phyloP scores from a whole-genome alignment of 2,113 vertebrate genomes.

The Petromus typicus region DNA sequence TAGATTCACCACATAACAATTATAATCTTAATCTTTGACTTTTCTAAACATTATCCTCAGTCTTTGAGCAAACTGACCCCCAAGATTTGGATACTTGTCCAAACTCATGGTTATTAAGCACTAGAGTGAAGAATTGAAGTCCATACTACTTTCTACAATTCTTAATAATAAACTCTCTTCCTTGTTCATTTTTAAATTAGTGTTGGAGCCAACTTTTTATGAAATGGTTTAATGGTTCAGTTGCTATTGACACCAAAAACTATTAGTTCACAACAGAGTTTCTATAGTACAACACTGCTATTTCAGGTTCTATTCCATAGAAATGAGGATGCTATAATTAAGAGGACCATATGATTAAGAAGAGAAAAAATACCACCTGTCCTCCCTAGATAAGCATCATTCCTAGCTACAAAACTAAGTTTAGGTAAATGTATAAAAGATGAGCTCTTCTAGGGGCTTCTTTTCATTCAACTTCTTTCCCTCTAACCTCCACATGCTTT shows the following conservation, averaged over 20 bases:
- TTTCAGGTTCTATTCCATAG: not conserved
- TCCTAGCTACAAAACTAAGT: not conserved
- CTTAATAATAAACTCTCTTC: not conserved
- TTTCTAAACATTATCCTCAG: not conserved
- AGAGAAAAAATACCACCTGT: not conserved
- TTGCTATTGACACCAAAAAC: not conserved
- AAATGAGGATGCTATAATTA: not conserved
- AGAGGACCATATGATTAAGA: not conserved
- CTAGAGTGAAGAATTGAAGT: not conserved
- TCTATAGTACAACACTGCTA: not conserved
- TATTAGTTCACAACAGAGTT: not conserved
- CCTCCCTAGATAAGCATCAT: not conserved
- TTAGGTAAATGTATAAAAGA: not conserved
- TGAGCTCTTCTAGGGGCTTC: not conserved
- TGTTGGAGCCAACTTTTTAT: not conserved
- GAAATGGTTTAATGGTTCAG: not conserved
- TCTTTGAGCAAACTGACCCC: not conserved
- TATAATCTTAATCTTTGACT: not conserved
- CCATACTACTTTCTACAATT: not conserved
- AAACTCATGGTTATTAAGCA: no score
- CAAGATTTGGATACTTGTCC: not conserved
- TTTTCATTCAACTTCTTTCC: not conserved
- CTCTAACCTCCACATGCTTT: not conserved
- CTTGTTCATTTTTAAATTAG: not conserved
- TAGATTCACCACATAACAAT: not conserved